Evolutionary conservation across 2,797 vertebrate genomes (phyloP).

Genomic region (Columba guinea): DNA sequence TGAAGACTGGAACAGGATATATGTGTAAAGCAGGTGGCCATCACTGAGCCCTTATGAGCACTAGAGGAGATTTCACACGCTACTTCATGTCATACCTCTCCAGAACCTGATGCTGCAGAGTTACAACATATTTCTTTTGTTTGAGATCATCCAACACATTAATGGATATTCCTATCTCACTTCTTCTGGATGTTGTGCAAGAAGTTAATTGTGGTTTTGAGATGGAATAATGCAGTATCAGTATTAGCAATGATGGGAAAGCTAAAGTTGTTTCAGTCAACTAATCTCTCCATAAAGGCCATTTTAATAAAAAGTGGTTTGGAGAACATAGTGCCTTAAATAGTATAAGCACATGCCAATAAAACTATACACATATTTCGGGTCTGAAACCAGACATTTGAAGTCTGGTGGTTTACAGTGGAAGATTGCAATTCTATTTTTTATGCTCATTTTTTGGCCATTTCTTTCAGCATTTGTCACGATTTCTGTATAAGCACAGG

Average conservation of each 20-base stretch:
- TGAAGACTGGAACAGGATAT: neutral
- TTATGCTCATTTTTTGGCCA: neutral
- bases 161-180: neutral
- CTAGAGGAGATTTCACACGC: neutral
- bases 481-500: neutral
- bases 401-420: neutral
- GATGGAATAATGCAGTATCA: neutral
- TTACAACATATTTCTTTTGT: neutral
- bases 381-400: neutral
- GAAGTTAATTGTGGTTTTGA: neutral
- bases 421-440: neutral
- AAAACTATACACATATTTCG: neutral
- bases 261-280: neutral
- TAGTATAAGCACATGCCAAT: neutral
- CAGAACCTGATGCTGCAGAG: neutral
- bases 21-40: neutral
- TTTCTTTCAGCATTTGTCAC: neutral
- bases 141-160: neutral
- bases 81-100: neutral
- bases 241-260: neutral
- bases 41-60: neutral
- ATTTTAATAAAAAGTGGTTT: neutral
- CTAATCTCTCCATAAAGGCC: neutral
- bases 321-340: neutral
- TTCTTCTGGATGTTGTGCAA: neutral